Conservation (phyloP, 2,113 vertebrate genomes). For the Mus spicilegus region DNA sequence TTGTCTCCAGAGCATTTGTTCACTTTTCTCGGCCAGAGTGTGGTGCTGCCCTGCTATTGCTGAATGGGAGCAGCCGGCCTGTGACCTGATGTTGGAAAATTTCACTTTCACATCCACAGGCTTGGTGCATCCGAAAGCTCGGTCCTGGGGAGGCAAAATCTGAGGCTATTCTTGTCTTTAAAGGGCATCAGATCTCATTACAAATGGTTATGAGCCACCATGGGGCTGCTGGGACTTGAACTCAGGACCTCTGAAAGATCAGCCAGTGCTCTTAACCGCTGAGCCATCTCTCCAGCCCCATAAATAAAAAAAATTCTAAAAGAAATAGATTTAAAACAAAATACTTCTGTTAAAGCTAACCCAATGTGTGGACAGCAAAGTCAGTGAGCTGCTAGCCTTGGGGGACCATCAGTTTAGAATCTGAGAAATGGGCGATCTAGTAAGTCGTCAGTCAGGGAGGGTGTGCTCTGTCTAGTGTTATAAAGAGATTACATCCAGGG, state of each 20-base stretch:
- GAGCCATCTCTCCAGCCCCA: no score
- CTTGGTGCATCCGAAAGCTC: neutral
- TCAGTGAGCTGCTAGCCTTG: neutral
- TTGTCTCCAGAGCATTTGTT: neutral
- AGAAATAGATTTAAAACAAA: neutral
- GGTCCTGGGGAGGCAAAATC: neutral
- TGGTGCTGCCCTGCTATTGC: accelerated
- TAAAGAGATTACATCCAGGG: neutral
- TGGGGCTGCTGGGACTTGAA: no score
- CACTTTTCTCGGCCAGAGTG: neutral
- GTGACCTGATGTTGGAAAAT: neutral
- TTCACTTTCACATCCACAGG: neutral
- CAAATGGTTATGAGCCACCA: no score
- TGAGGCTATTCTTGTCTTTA: neutral
- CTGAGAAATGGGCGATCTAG: neutral
- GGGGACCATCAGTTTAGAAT: neutral
- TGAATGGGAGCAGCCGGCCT: accelerated
- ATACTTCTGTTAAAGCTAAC: neutral
- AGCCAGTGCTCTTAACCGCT: no score
- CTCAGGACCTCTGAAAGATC: no score
- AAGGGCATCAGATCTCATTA: no score
- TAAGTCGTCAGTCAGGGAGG: neutral
- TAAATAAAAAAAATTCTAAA: neutral
- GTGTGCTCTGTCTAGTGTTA: neutral
- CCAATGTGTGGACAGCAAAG: no score